phyloP scores from a whole-genome alignment of 92 coral and sea anemone genomes.

The Hydrozoanthus gracilis region DNA sequence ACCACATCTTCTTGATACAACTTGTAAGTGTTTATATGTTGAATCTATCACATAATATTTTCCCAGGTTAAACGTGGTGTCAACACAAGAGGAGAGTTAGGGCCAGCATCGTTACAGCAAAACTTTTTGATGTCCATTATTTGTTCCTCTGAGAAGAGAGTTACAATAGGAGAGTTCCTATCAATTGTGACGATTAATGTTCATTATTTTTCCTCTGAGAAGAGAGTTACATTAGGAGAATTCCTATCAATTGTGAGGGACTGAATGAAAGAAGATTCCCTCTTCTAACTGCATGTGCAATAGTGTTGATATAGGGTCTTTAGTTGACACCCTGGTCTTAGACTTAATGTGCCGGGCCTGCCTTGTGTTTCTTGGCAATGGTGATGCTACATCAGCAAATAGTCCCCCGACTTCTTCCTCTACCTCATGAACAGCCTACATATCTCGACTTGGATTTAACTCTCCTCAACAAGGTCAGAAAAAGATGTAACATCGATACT shows the following conservation, averaged over 20 bases:
- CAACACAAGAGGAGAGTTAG: conserved; percentile 54
- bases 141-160: conserved; percentile 44
- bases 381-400: conserved; percentile 49
- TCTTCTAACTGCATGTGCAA: conserved; percentile 56
- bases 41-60: conserved; percentile 49
- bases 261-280: conserved; percentile 44
- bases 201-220: conserved; percentile 45
- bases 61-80: conserved; percentile 55
- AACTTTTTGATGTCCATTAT: conserved; percentile 50
- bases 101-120: conserved; percentile 55
- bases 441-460: too few species aligned
- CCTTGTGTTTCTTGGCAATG: conserved; percentile 52
- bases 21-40: conserved; percentile 54
- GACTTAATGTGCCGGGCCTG: conserved; percentile 47
- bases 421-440: too few species aligned
- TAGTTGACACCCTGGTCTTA: conserved; percentile 34
- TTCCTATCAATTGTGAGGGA: conserved; percentile 53
- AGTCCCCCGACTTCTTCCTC: too few species aligned
- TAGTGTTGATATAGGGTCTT: conserved; percentile 59
- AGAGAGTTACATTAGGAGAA: conserved; percentile 35
- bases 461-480: conserved; percentile 52
- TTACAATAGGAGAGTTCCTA: conserved; percentile 46
- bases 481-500: conserved; percentile 54
- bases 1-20: conserved; percentile 1
- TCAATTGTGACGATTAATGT: conserved; percentile 47